Percentiles rank a stretch among this genome's conserved stretches.
Evolutionary conservation across 2,113 vertebrate species (phyloP).

Genomic region (Xenus cinereus): DNA sequence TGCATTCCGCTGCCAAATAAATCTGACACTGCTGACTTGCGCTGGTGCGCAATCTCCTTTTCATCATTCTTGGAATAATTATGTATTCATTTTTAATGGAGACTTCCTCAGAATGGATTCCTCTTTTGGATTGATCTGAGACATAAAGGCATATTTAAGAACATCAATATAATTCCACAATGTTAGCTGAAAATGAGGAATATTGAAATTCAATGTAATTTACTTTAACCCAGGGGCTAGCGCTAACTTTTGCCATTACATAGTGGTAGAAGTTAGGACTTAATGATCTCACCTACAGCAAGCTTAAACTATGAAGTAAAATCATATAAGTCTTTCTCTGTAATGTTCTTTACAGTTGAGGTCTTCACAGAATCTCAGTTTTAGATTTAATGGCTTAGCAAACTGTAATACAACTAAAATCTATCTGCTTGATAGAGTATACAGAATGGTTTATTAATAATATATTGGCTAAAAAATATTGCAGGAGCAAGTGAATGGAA

Average conservation of each 20-base stretch:
- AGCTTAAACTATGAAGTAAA: neutral
- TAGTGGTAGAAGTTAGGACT: neutral
- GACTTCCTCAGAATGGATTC: neutral
- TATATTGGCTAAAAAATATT: neutral
- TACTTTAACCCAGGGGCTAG: neutral
- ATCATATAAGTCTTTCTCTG: neutral
- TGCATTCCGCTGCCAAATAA: neutral
- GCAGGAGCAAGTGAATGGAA: neutral
- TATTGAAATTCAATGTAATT: neutral
- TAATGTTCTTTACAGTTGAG: neutral
- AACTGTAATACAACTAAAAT: neutral
- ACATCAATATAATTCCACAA: neutral
- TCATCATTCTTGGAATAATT: neutral
- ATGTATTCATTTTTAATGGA: neutral
- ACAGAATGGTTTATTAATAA: neutral
- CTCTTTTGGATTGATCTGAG: neutral
- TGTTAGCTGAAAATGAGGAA: neutral
- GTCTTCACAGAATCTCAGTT: neutral
- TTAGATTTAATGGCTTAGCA: neutral
- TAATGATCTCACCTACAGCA: neutral
- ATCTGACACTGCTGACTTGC: neutral
- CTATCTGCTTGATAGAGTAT: neutral
- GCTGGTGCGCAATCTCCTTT: neutral
- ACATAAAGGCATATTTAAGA: neutral
- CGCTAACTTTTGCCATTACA: neutral